A percentile compares a stretch with the other conserved stretches of the same genome.
These are phyloP conservation scores for Brachypalpus laphriformis DNA, from an alignment of 2,888 invertebrate genomes.

Conservation along the genomic window DNA sequence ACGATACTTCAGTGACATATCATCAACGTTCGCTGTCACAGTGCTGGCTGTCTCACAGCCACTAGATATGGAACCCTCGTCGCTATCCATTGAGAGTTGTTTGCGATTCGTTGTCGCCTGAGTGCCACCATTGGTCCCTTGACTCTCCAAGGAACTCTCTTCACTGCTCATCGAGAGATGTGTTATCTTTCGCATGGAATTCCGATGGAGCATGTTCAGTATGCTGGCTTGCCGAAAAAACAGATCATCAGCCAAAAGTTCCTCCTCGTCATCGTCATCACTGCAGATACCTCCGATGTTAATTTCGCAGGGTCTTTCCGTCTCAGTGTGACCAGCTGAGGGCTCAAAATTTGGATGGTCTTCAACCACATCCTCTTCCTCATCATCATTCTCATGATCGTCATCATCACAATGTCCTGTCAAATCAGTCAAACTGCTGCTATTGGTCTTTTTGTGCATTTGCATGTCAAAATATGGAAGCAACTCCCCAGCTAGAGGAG, in stretches of 20 bases:
- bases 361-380: constrained; percentile 75
- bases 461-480: constrained; percentile 82
- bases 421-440: constrained; percentile 79
- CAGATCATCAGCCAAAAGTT: constrained; percentile 80
- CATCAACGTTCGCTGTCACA: constrained; percentile 84
- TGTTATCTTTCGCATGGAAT: constrained; percentile 80
- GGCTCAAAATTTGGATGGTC: constrained; percentile 64
- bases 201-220: constrained; percentile 81
- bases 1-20: constrained; percentile 78
- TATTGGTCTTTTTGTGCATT: constrained; percentile 79
- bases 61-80: constrained; percentile 90
- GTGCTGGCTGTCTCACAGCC: constrained; percentile 92
- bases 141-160: constrained; percentile 77
- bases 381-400: constrained; percentile 74
- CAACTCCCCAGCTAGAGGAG: constrained; percentile 80
- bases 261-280: constrained; percentile 80
- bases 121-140: constrained; percentile 47
- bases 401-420: constrained; percentile 58
- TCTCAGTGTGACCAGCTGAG: constrained; percentile 28
- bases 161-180: constrained; percentile 77
- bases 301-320: constrained; percentile 25
- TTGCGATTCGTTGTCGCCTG: constrained; percentile 62
- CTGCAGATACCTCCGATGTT: constrained; percentile 77
- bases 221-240: constrained; percentile 81
- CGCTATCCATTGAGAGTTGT: constrained; percentile 84